Evolutionary conservation across 2,113 vertebrate species (phyloP), one percentile per base, ranked within the genome.

Genomic region (Malurus melanocephalus): DNA sequence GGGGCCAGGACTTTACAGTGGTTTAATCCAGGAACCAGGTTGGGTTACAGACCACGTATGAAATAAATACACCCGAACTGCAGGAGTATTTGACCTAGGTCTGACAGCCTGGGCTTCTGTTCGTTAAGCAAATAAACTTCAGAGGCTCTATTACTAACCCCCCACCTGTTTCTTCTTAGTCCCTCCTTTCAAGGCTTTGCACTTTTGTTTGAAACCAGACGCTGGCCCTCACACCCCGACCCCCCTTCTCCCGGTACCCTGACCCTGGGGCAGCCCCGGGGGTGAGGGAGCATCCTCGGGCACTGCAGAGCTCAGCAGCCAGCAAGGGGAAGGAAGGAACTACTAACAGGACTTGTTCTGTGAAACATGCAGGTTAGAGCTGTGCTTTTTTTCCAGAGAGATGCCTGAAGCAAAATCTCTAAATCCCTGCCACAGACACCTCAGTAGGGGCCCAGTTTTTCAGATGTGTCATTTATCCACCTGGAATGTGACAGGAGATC

Each of bases 61-160:
- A 95, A 93, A 92, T 88, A 94, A 92, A 92, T 83, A 94, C 32
- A 86, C 90, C 65, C 80, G 3, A 78, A 86, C 80, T 75, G 73
- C 83, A 80, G 94, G 93, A 95, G 85, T 78, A 85, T 79, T 75
- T 96, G 95, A 96, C 95, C 90, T 90, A 66, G 80, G 88, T 85
- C 90, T 93, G 92, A 90, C 77, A 83, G 86, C 28, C 73, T 16
- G 59, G 90, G 92, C 90, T 94, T 89, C 93, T 80, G 87, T 86
- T 53, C 65, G 6, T 71, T 84, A 93, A 92, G 57, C 68, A 64
- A 88, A 84, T 86, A 88, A 85, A 69, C 91, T 61, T 72, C 72
- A 81, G 93, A 81, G 56, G 66, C 77, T 81, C 22, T 15, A 55
- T 75, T 67, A 65, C 26, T 43, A 59, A 83, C 53, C 78, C 76